These are phyloP conservation scores for Tangara arthus DNA, from an alignment of 2,797 vertebrate species.

Conservation along the genomic window DNA sequence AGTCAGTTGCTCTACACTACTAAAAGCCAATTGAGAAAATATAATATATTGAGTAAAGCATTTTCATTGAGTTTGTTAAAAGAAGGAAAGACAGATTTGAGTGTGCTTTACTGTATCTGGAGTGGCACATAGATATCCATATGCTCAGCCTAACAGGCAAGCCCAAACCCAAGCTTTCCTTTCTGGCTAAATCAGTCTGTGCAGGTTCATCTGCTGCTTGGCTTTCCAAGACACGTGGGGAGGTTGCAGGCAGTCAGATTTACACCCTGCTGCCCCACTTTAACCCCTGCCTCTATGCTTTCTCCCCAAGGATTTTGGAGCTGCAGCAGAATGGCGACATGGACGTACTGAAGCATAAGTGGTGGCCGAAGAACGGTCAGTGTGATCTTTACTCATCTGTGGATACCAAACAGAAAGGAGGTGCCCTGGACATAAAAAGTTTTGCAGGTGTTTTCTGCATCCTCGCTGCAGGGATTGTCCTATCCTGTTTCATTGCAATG, in stretches of 20 bases:
- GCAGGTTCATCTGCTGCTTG: not conserved
- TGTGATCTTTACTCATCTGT: constrained; percentile 93
- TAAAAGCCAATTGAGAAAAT: not conserved
- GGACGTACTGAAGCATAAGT: constrained; percentile 95
- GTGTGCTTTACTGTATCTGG: not conserved
- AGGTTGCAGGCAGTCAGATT: not conserved
- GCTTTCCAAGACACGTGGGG: not conserved
- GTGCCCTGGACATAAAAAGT: constrained; percentile 95
- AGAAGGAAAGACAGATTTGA: not conserved
- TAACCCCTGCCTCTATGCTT: constrained; percentile 52
- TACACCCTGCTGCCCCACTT: not conserved
- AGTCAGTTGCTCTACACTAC: not conserved
- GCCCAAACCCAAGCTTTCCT: not conserved
- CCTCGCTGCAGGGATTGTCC: constrained; percentile 93
- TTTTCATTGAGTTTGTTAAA: not conserved
- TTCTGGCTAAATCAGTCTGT: not conserved
- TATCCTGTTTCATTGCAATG: constrained; percentile 98
- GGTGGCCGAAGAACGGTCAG: constrained; percentile 95
- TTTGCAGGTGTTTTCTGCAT: constrained; percentile 98
- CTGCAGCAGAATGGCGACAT: constrained; percentile 98
- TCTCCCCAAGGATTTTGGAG: constrained; percentile 88
- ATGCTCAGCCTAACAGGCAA: not conserved
- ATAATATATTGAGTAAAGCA: not conserved
- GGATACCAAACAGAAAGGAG: constrained; percentile 88
- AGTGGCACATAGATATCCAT: not conserved